phyloP scores from a whole-genome alignment of 1,140 invertebrate species.

The Eumaeus atala region DNA sequence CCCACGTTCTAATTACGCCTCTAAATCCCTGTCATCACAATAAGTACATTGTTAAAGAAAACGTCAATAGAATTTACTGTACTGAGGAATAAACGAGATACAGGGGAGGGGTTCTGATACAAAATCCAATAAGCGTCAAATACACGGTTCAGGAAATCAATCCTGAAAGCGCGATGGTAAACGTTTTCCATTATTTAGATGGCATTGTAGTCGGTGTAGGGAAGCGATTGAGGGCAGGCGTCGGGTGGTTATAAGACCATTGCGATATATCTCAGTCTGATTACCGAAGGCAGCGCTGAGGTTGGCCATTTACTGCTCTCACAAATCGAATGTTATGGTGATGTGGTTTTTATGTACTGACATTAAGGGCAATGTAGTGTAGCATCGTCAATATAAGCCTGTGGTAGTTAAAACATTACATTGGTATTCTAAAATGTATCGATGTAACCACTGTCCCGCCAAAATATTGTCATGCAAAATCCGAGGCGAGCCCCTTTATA shows the following conservation, averaged over 20 bases:
- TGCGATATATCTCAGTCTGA: slow-evolving; percentile 28
- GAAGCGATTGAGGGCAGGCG: slow-evolving; percentile 19
- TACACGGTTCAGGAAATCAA: slow-evolving; percentile 34
- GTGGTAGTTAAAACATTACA: too few relatives aligned
- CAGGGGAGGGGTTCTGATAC: slow-evolving; percentile 14
- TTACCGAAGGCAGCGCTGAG: slow-evolving; percentile 17
- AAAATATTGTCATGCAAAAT: too few relatives aligned
- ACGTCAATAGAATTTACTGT: slow-evolving; percentile 3
- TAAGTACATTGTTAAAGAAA: background rate
- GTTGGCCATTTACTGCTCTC: slow-evolving; percentile 9
- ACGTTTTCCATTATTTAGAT: slow-evolving; percentile 33
- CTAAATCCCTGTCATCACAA: background rate
- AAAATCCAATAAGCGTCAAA: slow-evolving; percentile 37
- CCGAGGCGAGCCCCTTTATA: too few relatives aligned
- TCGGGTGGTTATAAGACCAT: slow-evolving; percentile 23
- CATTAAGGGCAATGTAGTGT: background rate
- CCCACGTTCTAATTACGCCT: slow-evolving; percentile 4
- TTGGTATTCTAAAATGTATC: too few relatives aligned
- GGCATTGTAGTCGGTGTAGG: slow-evolving; percentile 26
- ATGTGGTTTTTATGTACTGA: background rate
- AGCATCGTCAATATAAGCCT: background rate
- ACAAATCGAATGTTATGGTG: background rate
- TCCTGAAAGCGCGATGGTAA: slow-evolving; percentile 30
- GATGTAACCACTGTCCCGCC: too few relatives aligned
- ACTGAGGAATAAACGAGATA: background rate